phyloP scores from a whole-genome alignment of 37 sponge, comb jelly and placozoan species.

The Cladorhizidae sp. region DNA sequence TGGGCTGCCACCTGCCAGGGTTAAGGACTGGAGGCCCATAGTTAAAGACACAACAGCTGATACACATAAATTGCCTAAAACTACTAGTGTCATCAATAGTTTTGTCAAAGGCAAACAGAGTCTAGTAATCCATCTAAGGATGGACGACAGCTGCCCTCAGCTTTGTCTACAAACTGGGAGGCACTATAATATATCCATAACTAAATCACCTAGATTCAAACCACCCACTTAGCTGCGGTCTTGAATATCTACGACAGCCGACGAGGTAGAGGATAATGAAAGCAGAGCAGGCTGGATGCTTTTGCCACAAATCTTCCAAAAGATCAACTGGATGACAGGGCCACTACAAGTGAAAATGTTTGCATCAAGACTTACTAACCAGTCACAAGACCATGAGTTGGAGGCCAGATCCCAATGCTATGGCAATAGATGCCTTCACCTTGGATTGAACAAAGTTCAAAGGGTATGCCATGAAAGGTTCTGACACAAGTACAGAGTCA shows the following conservation, averaged over 20 bases:
- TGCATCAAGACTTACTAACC: slow-evolving; percentile 31
- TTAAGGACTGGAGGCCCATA: slow-evolving; percentile 55
- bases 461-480: slow-evolving; percentile 20
- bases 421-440: too few relatives aligned
- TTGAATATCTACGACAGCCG: slow-evolving; percentile 42
- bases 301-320: slow-evolving; percentile 15
- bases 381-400: slow-evolving; percentile 38
- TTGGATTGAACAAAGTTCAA: slow-evolving; percentile 20
- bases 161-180: slow-evolving; percentile 49
- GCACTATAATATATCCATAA: slow-evolving; percentile 25
- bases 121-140: too few relatives aligned
- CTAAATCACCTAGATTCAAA: slow-evolving; percentile 26
- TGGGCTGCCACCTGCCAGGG: slow-evolving; percentile 45
- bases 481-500: slow-evolving; percentile 19
- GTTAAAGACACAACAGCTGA: slow-evolving; percentile 20
- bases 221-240: slow-evolving; percentile 30
- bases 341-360: slow-evolving; percentile 44
- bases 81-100: slow-evolving; percentile 35
- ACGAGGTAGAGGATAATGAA: too few relatives aligned
- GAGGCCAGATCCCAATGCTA: slow-evolving; percentile 53
- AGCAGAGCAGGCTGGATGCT: slow-evolving; percentile 47
- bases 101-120: slow-evolving; percentile 29
- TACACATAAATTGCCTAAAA: slow-evolving; percentile 73
- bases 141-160: slow-evolving; percentile 52
- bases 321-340: not conserved